Evolutionary conservation across 1,140 invertebrate species (phyloP).

Genomic region (Diploscapter pachys): DNA sequence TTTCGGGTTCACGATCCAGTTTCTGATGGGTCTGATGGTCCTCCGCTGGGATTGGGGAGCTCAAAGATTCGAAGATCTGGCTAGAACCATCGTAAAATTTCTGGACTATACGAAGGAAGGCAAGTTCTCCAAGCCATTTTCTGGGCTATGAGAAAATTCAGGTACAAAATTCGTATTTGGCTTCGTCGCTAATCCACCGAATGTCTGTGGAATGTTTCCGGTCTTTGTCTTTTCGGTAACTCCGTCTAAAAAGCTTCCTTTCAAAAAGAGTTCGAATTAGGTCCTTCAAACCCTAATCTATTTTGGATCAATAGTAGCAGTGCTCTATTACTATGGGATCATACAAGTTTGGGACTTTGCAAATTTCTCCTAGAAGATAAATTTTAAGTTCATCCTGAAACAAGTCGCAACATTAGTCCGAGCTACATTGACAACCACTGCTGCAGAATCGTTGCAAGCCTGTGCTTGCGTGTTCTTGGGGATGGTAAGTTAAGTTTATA

Average conservation of each 20-base stretch:
- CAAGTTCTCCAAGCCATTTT: too few relatives aligned
- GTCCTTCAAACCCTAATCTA: slow-evolving; percentile 56
- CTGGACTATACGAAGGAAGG: slow-evolving; percentile 72
- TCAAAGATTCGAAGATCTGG: slow-evolving; percentile 67
- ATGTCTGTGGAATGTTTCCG: slow-evolving; percentile 70
- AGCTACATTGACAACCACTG: slow-evolving; percentile 74
- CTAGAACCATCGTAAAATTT: slow-evolving; percentile 69
- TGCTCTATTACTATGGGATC: slow-evolving; percentile 79
- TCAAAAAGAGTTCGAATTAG: slow-evolving; percentile 35
- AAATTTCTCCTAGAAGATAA: too few relatives aligned
- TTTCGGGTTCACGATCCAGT: slow-evolving; percentile 78
- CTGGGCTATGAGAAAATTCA: too few relatives aligned
- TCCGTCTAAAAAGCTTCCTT: neutral
- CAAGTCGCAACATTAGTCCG: slow-evolving; percentile 1
- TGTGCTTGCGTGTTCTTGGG: slow-evolving; percentile 85
- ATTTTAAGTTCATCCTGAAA: too few relatives aligned
- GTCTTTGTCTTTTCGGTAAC: slow-evolving; percentile 69
- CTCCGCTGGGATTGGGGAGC: slow-evolving; percentile 78
- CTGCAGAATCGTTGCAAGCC: slow-evolving; percentile 85
- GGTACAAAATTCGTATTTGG: slow-evolving; percentile 81
- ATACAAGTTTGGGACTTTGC: slow-evolving; percentile 69
- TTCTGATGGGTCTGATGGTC: slow-evolving; percentile 78
- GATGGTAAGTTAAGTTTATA: too few relatives aligned
- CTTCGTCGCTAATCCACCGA: slow-evolving; percentile 59
- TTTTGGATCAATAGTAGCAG: slow-evolving; percentile 65